Conservation (phyloP, 2,888 invertebrate species). For the Ichneumoninae sp. region DNA sequence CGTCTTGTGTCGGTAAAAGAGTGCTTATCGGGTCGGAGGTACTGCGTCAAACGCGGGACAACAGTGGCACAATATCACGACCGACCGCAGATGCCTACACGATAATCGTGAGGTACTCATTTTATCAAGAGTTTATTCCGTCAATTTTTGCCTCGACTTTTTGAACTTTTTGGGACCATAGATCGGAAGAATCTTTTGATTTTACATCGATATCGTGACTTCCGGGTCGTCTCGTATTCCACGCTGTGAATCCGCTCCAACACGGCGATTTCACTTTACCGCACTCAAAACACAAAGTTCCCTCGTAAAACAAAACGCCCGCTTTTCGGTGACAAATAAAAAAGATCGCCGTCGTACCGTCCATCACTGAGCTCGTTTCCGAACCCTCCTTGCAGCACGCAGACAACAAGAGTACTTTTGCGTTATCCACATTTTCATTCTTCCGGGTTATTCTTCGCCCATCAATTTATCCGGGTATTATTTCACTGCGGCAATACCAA, state of each 20-base stretch:
- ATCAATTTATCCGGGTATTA: conserved; percentile 34
- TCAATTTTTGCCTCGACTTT: not conserved
- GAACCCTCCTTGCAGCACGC: not conserved
- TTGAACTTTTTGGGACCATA: not conserved
- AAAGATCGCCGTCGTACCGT: not conserved
- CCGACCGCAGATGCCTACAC: not conserved
- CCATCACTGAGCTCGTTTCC: not conserved
- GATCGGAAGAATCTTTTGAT: not conserved
- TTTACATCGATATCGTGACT: conserved; percentile 1
- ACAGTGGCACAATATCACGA: not conserved
- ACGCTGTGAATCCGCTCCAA: not conserved
- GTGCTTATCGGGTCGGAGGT: conserved; percentile 20
- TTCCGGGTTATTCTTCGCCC: conserved; percentile 24
- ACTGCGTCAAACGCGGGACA: not conserved
- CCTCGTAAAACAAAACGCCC: not conserved
- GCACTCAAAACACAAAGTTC: not conserved
- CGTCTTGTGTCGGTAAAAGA: conserved; percentile 11
- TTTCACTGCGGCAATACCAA: conserved; percentile 3
- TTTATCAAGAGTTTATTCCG: not conserved
- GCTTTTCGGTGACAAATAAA: not conserved
- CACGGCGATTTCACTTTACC: not conserved
- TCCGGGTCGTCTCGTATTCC: not conserved
- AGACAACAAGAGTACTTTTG: not conserved
- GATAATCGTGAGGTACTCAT: conserved; percentile 12
- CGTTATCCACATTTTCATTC: not conserved